A percentile compares a stretch with the other conserved stretches of the same genome.
These are phyloP conservation scores for Drosophila nannoptera DNA, from an alignment of 1,140 invertebrate genomes.

Conservation along the genomic window DNA sequence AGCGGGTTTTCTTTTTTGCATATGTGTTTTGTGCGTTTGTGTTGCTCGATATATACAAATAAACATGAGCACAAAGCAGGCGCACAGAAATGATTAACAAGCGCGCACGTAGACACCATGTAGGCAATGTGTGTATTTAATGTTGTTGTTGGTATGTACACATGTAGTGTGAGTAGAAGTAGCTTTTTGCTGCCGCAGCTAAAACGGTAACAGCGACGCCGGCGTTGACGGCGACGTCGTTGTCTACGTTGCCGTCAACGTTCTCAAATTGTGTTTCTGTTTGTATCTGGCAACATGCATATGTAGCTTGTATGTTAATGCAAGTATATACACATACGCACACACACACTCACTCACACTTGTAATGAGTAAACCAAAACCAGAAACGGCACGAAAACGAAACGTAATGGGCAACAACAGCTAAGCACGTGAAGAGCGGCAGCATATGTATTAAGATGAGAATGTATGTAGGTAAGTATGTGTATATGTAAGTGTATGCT, in stretches of 20 bases:
- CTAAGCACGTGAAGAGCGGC: slow-evolving; percentile 15
- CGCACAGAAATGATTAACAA: slow-evolving; percentile 72
- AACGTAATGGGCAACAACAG: slow-evolving; percentile 60
- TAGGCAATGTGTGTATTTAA: slow-evolving; percentile 33
- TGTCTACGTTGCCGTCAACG: slow-evolving; percentile 44
- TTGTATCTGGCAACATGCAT: slow-evolving; percentile 38
- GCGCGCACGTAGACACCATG: slow-evolving; percentile 41
- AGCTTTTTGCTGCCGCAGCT: slow-evolving; percentile 46
- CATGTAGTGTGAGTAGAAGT: slow-evolving; percentile 53
- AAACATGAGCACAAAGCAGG: slow-evolving; percentile 75
- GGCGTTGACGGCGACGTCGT: slow-evolving; percentile 41
- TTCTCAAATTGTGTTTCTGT: slow-evolving; percentile 61
- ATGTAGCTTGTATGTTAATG: slow-evolving; percentile 45
- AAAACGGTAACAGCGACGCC: slow-evolving; percentile 65
- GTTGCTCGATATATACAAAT: slow-evolving; percentile 78
- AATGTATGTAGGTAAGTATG: slow-evolving; percentile 11
- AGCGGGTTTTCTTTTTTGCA: slow-evolving; percentile 53
- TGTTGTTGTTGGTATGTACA: slow-evolving; percentile 46
- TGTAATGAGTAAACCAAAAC: slow-evolving; percentile 72
- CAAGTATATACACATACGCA: slow-evolving; percentile 29
- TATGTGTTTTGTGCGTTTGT: slow-evolving; percentile 72
- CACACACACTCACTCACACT: slow-evolving; percentile 5
- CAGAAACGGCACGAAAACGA: slow-evolving; percentile 68
- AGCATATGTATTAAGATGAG: slow-evolving; percentile 37
- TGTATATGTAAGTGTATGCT: slow-evolving; percentile 3